Percentiles rank a stretch among this genome's conserved stretches.
These are phyloP conservation scores for Aramus guarauna DNA, from an alignment of 2,113 vertebrate species.

Conservation along the genomic window DNA sequence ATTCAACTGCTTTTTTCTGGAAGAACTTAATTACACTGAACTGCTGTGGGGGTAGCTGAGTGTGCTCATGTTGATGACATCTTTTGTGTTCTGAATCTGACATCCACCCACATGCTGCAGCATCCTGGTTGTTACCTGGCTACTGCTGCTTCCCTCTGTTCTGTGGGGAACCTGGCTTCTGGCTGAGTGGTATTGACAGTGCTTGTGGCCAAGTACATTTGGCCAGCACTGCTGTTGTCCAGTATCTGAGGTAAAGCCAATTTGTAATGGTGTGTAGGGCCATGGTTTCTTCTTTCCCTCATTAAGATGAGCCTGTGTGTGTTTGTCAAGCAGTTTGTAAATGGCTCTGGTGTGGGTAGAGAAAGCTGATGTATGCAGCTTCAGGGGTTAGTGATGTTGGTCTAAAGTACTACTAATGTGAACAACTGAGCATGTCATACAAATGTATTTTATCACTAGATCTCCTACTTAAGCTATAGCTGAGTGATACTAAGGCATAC, in stretches of 20 bases:
- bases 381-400: neutral
- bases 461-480: neutral
- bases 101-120: neutral
- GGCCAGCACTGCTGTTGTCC: neutral
- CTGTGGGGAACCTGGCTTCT: neutral
- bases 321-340: neutral
- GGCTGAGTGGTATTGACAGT: neutral
- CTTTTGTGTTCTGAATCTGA: slow-evolving; percentile 24
- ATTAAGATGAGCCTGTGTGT: neutral
- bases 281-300: neutral
- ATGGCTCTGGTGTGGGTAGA: neutral
- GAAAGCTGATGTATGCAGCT: neutral
- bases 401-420: neutral
- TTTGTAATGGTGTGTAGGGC: neutral
- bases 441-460: neutral
- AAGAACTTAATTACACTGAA: slow-evolving; percentile 17
- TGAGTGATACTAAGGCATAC: neutral
- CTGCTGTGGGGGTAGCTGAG: slow-evolving; percentile 33
- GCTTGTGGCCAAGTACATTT: neutral
- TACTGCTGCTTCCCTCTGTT: neutral
- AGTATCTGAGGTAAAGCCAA: neutral
- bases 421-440: neutral
- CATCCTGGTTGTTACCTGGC: slow-evolving; percentile 32
- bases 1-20: neutral
- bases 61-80: neutral